Percentiles rank a stretch among this genome's conserved stretches.
These are phyloP conservation scores for Pelochelys cantorii DNA, from an alignment of 2,797 vertebrate species.

Conservation along the genomic window DNA sequence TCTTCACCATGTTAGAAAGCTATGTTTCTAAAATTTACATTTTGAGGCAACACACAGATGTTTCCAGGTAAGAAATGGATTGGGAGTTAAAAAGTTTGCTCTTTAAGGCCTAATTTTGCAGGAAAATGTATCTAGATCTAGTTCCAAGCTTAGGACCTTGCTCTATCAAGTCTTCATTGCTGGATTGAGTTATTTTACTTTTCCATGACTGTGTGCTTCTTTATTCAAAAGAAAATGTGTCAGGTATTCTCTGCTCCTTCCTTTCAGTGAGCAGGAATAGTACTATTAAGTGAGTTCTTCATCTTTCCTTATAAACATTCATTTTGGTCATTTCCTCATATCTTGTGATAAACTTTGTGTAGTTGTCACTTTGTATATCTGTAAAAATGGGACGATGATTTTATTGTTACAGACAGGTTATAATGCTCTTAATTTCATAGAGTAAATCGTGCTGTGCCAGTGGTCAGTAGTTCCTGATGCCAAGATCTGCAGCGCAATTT, in stretches of 20 bases:
- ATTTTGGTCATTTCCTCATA: background rate
- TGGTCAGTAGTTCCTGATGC: background rate
- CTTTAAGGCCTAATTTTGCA: background rate
- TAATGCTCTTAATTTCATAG: background rate
- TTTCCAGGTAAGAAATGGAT: slow-evolving; percentile 84
- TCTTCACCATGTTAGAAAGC: slow-evolving; percentile 92
- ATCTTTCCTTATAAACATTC: background rate
- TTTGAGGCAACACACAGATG: slow-evolving; percentile 90
- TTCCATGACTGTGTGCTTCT: background rate
- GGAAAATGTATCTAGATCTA: background rate
- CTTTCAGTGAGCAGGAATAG: background rate
- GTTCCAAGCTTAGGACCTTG: background rate
- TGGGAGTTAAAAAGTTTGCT: background rate
- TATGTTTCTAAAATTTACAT: slow-evolving; percentile 90
- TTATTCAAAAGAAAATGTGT: background rate
- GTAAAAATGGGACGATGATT: background rate
- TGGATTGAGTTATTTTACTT: too few species aligned
- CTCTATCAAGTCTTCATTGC: background rate
- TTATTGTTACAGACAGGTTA: background rate
- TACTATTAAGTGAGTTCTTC: background rate
- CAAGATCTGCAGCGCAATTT: background rate
- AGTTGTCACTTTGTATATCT: background rate
- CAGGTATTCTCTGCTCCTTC: background rate
- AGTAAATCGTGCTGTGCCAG: background rate
- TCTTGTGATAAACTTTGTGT: background rate